Percentiles rank a stretch among this genome's conserved stretches.
Conservation (phyloP, 2,113 vertebrate genomes). For the Hirundichthys speculiger region DNA sequence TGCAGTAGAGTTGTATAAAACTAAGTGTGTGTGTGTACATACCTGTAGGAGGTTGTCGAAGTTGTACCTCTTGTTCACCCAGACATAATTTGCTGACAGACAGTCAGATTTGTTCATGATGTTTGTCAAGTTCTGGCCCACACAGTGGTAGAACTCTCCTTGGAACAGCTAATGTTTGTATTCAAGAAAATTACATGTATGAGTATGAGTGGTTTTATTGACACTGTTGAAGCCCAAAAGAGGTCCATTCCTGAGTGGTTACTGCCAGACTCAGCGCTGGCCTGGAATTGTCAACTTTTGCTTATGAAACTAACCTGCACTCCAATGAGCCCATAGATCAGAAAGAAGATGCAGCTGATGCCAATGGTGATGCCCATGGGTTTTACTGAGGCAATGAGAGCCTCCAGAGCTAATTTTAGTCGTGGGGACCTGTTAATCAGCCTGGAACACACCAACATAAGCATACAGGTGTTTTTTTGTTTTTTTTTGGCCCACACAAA, state of each 20-base stretch:
- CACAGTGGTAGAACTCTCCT: constrained; percentile 91
- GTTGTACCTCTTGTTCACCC: constrained; percentile 88
- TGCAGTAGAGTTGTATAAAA: no score
- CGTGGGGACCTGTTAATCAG: constrained; percentile 90
- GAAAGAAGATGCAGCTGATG: constrained; percentile 91
- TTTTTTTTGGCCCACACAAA: neutral
- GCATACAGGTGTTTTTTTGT: neutral
- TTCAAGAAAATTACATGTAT: constrained; percentile 2
- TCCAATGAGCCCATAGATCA: constrained; percentile 90
- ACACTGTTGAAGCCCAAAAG: no score
- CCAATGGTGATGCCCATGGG: constrained; percentile 90
- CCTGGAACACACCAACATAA: constrained; percentile 65
- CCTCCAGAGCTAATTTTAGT: constrained; percentile 91
- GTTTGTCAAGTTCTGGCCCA: constrained; percentile 83
- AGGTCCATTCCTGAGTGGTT: no score
- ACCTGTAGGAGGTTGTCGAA: constrained; percentile 94
- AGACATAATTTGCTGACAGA: constrained; percentile 78
- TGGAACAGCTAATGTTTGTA: constrained; percentile 85
- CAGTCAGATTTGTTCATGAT: constrained; percentile 87
- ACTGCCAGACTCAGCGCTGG: no score
- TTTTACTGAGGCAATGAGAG: constrained; percentile 88
- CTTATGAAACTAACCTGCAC: constrained; percentile 84
- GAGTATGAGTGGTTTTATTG: neutral
- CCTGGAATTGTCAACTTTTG: no score
- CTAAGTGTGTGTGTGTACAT: constrained; percentile 30